Conservation (phyloP, 2,113 vertebrate genomes). For the Sceloporus undulatus region DNA sequence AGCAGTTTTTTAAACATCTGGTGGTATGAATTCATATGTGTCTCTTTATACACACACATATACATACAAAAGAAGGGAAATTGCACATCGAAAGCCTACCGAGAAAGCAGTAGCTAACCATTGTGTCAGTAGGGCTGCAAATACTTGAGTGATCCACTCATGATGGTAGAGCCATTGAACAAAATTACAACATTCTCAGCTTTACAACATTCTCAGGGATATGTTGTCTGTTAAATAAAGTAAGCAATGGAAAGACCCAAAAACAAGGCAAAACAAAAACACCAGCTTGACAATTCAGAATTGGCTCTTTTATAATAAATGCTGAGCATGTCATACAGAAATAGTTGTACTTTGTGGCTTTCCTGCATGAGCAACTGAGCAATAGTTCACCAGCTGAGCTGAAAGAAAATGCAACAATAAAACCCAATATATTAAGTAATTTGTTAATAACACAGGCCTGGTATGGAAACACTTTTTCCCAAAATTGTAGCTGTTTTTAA, state of each 20-base stretch:
- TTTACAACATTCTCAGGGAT: slow-evolving; percentile 3
- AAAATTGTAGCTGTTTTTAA: no score
- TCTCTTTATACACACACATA: not conserved
- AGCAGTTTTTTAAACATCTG: slow-evolving; percentile 34
- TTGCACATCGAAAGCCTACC: not conserved
- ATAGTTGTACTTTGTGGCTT: not conserved
- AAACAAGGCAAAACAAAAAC: not conserved
- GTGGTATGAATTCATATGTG: not conserved
- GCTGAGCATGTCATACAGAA: not conserved
- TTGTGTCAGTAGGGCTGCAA: slow-evolving; percentile 25
- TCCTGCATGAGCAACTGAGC: not conserved
- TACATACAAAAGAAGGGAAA: slow-evolving; percentile 20
- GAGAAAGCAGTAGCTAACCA: not conserved
- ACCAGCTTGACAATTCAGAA: slow-evolving; percentile 10
- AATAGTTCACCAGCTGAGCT: not conserved
- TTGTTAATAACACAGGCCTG: not conserved
- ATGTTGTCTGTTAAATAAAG: slow-evolving; percentile 13
- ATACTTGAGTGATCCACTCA: not conserved
- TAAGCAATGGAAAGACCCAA: not conserved
- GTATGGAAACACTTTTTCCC: no score
- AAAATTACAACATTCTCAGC: not conserved
- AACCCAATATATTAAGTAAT: not conserved
- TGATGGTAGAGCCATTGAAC: not conserved
- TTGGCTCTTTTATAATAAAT: not conserved
- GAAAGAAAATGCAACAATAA: not conserved